phyloP scores from a whole-genome alignment of 2,797 vertebrate genomes.

The Manis crassicaudata region DNA sequence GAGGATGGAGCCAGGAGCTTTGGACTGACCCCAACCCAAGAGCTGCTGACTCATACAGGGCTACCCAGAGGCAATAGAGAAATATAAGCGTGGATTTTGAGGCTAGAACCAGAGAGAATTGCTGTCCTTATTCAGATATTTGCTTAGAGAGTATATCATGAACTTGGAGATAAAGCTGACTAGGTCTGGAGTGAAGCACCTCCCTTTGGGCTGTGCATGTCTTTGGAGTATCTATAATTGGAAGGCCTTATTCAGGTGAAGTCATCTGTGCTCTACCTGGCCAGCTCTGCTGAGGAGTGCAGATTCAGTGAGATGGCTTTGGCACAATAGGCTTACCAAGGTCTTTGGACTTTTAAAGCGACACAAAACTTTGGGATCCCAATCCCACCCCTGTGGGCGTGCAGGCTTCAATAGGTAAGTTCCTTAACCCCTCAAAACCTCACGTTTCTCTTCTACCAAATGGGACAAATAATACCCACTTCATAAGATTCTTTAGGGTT shows the following conservation, averaged over 20 bases:
- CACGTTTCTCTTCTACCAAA: background rate
- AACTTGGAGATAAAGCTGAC: background rate
- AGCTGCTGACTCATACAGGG: background rate
- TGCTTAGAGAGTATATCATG: background rate
- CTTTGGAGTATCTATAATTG: background rate
- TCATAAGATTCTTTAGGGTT: background rate
- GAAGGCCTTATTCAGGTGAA: background rate
- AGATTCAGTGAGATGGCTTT: background rate
- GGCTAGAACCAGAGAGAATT: background rate
- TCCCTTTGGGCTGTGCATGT: background rate
- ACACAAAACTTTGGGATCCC: background rate
- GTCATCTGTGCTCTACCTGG: background rate
- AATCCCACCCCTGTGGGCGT: accelerated
- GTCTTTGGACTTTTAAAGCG: background rate
- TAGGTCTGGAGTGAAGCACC: background rate
- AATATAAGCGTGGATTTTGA: background rate
- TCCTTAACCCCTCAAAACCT: background rate
- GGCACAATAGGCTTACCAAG: background rate
- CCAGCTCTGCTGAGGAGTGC: background rate
- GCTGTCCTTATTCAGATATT: background rate
- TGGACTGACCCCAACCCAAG: background rate
- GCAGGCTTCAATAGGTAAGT: background rate
- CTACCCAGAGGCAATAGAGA: background rate
- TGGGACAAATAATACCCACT: background rate
- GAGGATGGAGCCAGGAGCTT: background rate